A percentile compares a stretch with the other conserved stretches of the same genome.
phyloP scores from a whole-genome alignment of 2,797 vertebrate species.

The Lagodon rhomboides region DNA sequence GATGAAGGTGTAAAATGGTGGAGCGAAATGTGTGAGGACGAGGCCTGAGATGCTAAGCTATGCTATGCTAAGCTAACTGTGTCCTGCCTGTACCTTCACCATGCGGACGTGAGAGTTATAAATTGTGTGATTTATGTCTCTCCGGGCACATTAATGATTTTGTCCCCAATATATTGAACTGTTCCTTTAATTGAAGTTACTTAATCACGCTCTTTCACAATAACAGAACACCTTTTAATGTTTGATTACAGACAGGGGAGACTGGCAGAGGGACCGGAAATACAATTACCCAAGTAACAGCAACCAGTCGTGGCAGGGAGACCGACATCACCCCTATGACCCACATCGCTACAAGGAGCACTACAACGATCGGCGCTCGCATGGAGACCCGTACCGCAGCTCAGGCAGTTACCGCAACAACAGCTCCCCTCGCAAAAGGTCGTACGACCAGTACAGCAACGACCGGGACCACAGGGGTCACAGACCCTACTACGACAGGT shows the following conservation, averaged over 20 bases:
- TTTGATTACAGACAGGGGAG: slow-evolving; percentile 90
- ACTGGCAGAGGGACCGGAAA: slow-evolving; percentile 97
- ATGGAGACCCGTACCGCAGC: slow-evolving; percentile 91
- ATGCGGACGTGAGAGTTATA: no score
- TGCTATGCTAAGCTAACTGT: no score
- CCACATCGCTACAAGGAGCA: slow-evolving; percentile 97
- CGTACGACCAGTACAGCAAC: slow-evolving; percentile 94
- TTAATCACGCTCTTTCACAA: not conserved
- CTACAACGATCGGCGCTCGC: slow-evolving; percentile 91
- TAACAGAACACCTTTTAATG: not conserved
- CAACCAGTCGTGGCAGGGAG: slow-evolving; percentile 93
- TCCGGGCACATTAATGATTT: no score
- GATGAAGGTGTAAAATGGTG: no score
- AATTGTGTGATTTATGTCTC: no score
- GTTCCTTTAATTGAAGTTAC: no score
- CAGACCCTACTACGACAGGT: slow-evolving; percentile 97
- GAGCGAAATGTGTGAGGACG: no score
- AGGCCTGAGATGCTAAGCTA: no score
- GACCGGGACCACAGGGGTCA: slow-evolving; percentile 95
- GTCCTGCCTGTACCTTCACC: no score
- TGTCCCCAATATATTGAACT: no score
- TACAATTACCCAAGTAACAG: slow-evolving; percentile 93
- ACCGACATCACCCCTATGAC: slow-evolving; percentile 95
- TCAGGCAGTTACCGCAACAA: slow-evolving; percentile 92
- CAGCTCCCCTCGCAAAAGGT: slow-evolving; percentile 91